These are phyloP conservation scores for Toxotes lorentzi DNA, from an alignment of 2,797 vertebrate species.

Conservation along the genomic window DNA sequence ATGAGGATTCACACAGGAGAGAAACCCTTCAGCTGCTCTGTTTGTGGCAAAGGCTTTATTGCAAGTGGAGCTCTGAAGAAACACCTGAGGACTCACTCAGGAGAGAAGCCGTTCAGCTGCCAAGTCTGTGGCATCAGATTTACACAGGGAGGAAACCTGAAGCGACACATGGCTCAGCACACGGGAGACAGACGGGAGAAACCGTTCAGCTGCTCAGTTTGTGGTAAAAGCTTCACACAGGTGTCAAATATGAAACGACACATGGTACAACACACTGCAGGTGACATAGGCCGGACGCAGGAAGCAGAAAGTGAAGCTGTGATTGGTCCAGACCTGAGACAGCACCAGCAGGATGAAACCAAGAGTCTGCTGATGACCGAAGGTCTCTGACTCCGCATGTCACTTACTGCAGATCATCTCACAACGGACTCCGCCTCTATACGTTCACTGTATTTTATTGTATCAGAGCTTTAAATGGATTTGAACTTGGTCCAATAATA, in stretches of 20 bases:
- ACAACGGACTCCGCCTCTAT: neutral
- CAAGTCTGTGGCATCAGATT: conserved; percentile 3
- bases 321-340: neutral
- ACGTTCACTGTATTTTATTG: neutral
- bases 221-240: conserved; percentile 12
- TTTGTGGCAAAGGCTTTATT: conserved; percentile 13
- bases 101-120: conserved; percentile 49
- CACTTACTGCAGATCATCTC: too few relatives aligned
- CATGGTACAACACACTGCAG: neutral
- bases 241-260: conserved; percentile 35
- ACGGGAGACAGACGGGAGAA: neutral
- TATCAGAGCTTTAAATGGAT: neutral
- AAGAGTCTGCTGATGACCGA: neutral
- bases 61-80: conserved; percentile 32
- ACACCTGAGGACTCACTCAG: conserved; percentile 32
- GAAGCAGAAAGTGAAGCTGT: conserved; percentile 1
- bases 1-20: conserved; percentile 38
- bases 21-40: conserved; percentile 23
- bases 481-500: neutral
- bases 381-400: too few relatives aligned
- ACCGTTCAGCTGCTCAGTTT: conserved; percentile 16
- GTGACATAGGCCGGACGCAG: neutral
- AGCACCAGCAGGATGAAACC: neutral
- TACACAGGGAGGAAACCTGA: conserved; percentile 36
- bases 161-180: conserved; percentile 46